phyloP scores from a whole-genome alignment of 2,797 vertebrate genomes.

The Pangasius macronema region DNA sequence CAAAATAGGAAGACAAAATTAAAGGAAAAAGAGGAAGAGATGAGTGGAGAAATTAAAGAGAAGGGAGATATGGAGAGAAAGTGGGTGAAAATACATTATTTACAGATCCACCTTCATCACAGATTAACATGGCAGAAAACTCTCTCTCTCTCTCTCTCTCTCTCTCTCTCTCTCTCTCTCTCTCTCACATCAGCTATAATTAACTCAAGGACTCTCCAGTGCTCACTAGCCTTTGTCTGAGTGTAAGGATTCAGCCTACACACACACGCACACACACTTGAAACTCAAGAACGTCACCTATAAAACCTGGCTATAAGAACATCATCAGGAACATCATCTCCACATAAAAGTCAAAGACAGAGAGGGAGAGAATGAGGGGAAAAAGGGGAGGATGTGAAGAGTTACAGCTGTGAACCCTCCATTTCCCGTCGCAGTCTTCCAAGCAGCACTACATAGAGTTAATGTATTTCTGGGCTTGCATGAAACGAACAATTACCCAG shows the following conservation, averaged over 20 bases:
- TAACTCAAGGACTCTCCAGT: slow-evolving; percentile 34
- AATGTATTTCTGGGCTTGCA: slow-evolving; percentile 58
- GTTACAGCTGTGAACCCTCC: slow-evolving; percentile 41
- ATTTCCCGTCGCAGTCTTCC: slow-evolving; percentile 38
- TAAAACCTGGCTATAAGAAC: slow-evolving; percentile 40
- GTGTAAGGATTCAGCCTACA: slow-evolving; percentile 15
- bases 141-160: neutral
- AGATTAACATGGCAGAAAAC: slow-evolving; percentile 7
- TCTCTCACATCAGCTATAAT: slow-evolving; percentile 29
- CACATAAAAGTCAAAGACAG: slow-evolving; percentile 19
- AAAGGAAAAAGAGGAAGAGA: neutral
- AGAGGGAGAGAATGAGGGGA: neutral
- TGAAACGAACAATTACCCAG: slow-evolving; percentile 60
- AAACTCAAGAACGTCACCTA: slow-evolving; percentile 21
- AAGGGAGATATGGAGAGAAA: neutral
- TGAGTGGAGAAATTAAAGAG: neutral
- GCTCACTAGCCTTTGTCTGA: slow-evolving; percentile 30
- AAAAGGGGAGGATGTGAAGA: slow-evolving; percentile 10
- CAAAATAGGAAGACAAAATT: neutral
- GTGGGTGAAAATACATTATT: neutral
- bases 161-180: neutral
- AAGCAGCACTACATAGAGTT: slow-evolving; percentile 56
- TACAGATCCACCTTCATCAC: neutral
- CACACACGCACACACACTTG: slow-evolving; percentile 26
- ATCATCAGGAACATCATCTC: slow-evolving; percentile 33